Base-by-base conservation (phyloP, 2,797 vertebrate species). In the Microchirus variegatus region DNA sequence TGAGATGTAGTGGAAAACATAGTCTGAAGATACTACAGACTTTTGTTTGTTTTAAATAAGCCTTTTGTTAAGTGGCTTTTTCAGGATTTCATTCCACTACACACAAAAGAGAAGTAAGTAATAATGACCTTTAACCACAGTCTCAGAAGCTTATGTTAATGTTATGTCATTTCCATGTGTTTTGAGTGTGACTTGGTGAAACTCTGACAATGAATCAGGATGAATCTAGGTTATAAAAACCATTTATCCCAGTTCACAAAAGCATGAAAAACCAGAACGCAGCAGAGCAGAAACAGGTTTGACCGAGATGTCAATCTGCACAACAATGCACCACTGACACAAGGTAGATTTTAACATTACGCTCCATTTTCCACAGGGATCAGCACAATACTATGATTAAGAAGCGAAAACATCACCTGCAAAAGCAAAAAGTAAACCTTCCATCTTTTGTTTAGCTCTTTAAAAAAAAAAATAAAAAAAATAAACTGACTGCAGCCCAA, bases 181-280 rank as follows among this genome's bases (percentile, higher is more conserved):
- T 41, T 2, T 41, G 12, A 2, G 2, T 41, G 40, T 42, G 17
- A 4, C 8, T 10, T 18, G 16, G 14, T 14, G 45, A 72, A 77
- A 73, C 66, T 45, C n/a, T 58, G 65, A 63, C 22, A 36, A 22
- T 10, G 18, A 19, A 9, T 10, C 22, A 1, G 1, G 26, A 13
- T 6, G n/a, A 7, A 37, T 35, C 2, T 0, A n/a, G 11, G 36
- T 14, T 35, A 40, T 36, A 13, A 2, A 17, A 42, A 26, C 55
- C 53, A 59, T 68, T 45, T 14, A 62, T 19, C 15, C n/a, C 10
- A 1, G 5, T 14, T 9, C 42, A 42, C 15, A 12, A 13, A 18
- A 66, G 76, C 79, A 12, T 55, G 80, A 80, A 73, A 67, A 80
- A 76, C 75, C 48, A 41, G 76, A 57, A 5, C 4, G 22, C 66